These are phyloP conservation scores for Cartodere bifasciata DNA, from an alignment of 2,888 invertebrate genomes.

Conservation along the genomic window DNA sequence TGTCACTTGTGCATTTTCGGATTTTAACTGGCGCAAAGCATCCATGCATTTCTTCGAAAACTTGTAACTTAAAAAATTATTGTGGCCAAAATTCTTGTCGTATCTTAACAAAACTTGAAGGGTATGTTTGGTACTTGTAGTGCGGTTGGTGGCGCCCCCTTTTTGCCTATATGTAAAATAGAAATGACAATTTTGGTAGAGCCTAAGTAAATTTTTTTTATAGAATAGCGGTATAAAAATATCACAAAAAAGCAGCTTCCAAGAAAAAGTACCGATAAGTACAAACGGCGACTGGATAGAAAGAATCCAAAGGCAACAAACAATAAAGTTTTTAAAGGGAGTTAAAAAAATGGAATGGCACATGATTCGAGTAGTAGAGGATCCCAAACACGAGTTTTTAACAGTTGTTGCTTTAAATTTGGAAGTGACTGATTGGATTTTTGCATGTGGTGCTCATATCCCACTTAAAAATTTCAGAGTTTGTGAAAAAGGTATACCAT, in stretches of 20 bases:
- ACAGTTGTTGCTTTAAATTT: constrained; percentile 57
- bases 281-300: constrained; percentile 40
- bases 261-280: constrained; percentile 29
- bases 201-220: too few relatives aligned
- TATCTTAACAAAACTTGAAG: too few relatives aligned
- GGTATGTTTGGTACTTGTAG: too few relatives aligned
- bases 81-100: too few relatives aligned
- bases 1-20: too few relatives aligned
- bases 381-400: constrained; percentile 44
- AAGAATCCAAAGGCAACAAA: constrained; percentile 33
- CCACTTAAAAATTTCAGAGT: constrained; percentile 41
- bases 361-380: constrained; percentile 47
- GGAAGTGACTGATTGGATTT: constrained; percentile 62
- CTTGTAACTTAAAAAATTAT: too few relatives aligned
- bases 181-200: too few relatives aligned
- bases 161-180: too few relatives aligned
- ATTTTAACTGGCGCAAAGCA: too few relatives aligned
- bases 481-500: constrained; percentile 45
- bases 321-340: constrained; percentile 29
- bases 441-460: constrained; percentile 53
- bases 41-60: too few relatives aligned
- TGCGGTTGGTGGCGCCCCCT: too few relatives aligned
- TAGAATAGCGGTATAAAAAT: constrained; percentile 28
- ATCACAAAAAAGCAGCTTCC: constrained; percentile 24
- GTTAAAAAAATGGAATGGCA: constrained; percentile 31